phyloP scores from a whole-genome alignment of 2,797 vertebrate genomes.

The Galagoides demidoff region DNA sequence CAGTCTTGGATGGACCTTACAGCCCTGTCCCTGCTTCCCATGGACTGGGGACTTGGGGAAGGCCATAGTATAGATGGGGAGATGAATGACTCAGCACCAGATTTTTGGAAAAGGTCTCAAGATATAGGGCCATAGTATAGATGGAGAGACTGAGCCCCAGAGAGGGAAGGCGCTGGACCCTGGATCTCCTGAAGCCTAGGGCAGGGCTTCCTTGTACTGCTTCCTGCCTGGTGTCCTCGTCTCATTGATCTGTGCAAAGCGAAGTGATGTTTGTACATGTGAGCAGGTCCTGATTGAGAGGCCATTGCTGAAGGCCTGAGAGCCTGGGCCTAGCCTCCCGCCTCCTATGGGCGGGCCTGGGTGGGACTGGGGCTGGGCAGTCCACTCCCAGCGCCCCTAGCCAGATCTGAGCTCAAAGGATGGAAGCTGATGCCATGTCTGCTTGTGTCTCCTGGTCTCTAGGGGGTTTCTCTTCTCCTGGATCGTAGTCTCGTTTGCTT shows the following conservation, averaged over 20 bases:
- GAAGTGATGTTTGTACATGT: not conserved
- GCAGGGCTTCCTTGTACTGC: not conserved
- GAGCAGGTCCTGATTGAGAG: not conserved
- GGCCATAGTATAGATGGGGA: not conserved
- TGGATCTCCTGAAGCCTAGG: not conserved
- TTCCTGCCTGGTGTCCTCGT: not conserved
- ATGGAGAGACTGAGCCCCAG: too few species aligned
- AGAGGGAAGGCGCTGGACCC: not conserved
- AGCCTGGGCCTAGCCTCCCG: not conserved
- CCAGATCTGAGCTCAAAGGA: not conserved
- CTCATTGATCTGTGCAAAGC: not conserved
- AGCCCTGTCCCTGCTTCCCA: not conserved
- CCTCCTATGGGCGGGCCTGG: rapidly evolving
- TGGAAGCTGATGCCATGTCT: constrained; percentile 69
- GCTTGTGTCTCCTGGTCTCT: constrained; percentile 81
- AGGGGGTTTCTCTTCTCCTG: constrained; percentile 96
- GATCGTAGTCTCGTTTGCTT: constrained; percentile 92
- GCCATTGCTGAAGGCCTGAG: not conserved
- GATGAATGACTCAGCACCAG: not conserved
- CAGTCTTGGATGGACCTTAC: not conserved
- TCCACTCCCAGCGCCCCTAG: not conserved
- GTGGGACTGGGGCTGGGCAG: not conserved
- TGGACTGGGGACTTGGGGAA: not conserved
- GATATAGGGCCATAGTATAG: too few species aligned
- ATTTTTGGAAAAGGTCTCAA: not conserved